These are phyloP conservation scores for Hyposmocoma kahamanoa DNA, from an alignment of 1,140 invertebrate genomes.

Conservation along the genomic window DNA sequence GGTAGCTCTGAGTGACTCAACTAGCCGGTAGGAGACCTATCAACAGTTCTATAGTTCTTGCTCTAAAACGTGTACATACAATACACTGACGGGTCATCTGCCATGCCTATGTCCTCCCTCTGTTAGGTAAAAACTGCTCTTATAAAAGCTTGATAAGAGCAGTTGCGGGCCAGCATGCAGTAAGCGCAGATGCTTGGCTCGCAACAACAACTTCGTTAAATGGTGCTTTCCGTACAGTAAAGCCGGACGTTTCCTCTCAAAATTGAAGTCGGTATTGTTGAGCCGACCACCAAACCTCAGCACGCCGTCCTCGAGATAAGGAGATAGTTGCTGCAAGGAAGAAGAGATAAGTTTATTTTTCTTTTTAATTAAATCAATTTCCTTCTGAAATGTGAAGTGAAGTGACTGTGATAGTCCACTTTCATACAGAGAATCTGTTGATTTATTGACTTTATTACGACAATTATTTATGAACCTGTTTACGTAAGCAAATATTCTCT, in stretches of 20 bases:
- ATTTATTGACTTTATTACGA: background rate
- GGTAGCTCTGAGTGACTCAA: background rate
- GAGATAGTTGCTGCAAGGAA: background rate
- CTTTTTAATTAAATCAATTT: background rate
- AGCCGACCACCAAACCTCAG: background rate
- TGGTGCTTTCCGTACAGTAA: background rate
- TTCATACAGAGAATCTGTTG: background rate
- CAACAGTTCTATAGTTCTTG: slow-evolving; percentile 10
- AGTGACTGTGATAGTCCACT: background rate
- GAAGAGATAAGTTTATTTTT: background rate
- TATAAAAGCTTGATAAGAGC: slow-evolving; percentile 4
- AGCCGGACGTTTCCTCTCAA: background rate
- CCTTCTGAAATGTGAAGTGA: background rate
- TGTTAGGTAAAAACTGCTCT: slow-evolving; percentile 8
- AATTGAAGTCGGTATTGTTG: background rate
- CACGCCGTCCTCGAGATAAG: background rate
- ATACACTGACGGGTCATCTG: slow-evolving; percentile 1
- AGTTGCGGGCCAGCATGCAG: slow-evolving; percentile 12
- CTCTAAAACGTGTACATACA: slow-evolving; percentile 3
- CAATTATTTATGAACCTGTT: background rate
- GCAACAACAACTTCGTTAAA: background rate
- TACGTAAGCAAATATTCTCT: background rate
- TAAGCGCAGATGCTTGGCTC: background rate
- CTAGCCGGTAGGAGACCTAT: slow-evolving; percentile 13
- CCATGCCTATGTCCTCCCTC: slow-evolving; percentile 7